Evolutionary conservation across 2,888 invertebrate species (phyloP), one percentile per base, ranked within the genome.

Genomic region (Sinelater perroti): DNA sequence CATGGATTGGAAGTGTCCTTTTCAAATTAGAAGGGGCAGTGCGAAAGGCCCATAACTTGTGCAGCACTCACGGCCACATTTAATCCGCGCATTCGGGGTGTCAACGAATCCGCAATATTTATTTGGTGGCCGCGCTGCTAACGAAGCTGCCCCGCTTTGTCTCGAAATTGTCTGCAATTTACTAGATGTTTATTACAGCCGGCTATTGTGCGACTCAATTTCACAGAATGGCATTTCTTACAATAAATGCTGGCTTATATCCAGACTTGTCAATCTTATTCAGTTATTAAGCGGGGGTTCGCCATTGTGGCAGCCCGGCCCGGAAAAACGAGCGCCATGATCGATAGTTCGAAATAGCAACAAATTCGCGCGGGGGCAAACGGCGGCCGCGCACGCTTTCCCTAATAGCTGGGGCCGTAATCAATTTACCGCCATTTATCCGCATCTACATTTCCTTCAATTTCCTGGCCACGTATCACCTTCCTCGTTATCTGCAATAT

Each of bases 391-490:
- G 46, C 51, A 55, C 45, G 51, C 51, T 55, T 55, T 51, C 30
- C 33, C 46, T 54, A 60, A 55, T 55, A 60, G 54, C 28, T 42
- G 44, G 16, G 46, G 55, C 54, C 45, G 62, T 70, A 69, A 70
- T 70, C 68, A 70, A 66, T 69, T 71, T 70, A 71, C 69, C 70
- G 67, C 68, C 69, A 70, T 68, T 70, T 69, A 70, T 67, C 69
- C 71, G 64, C 68, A 72, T 71, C 69, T 68, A 68, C 70, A 69
- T 71, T 71, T 70, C 70, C 71, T 72, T 70, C 68, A 70, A 72
- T 69, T 69, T 70, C 67, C 69, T 65, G 62, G 63, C 67, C 58
- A 63, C 62, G 63, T 64, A 65, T 65, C 67, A 65, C 67, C 67
- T 64, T 68, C 67, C 58, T 62, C 60, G 63, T 66, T 66, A 65